A percentile compares a stretch with the other conserved stretches of the same genome.
phyloP scores from a whole-genome alignment of 37 sponge, comb jelly and placozoan species.

The Geodia barretti region DNA sequence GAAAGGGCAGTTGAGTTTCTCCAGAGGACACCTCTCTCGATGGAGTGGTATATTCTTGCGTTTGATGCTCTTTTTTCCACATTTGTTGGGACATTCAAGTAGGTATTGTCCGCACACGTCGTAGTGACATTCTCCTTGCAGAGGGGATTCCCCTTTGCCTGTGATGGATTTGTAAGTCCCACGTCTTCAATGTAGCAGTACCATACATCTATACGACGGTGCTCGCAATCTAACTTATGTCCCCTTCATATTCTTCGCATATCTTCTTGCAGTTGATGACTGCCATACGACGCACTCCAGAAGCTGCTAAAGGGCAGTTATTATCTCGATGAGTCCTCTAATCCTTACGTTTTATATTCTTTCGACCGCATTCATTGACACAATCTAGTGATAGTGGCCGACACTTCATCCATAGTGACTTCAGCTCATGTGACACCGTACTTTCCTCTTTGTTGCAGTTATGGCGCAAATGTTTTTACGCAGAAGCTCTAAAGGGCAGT shows the following conservation, averaged over 20 bases:
- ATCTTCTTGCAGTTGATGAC: background rate
- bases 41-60: background rate
- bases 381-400: background rate
- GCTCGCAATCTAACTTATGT: background rate
- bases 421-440: background rate
- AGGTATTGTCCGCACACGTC: background rate
- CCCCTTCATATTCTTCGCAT: background rate
- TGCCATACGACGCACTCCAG: background rate
- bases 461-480: no score
- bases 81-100: constrained; percentile 18
- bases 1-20: background rate
- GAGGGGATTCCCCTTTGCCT: background rate
- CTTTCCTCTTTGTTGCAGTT: no score
- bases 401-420: constrained; percentile 8
- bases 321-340: background rate
- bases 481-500: no score
- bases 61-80: background rate
- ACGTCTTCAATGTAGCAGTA: background rate
- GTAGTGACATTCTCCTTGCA: background rate
- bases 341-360: background rate
- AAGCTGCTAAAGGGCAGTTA: background rate
- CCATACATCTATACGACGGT: background rate
- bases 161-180: background rate
- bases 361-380: background rate
- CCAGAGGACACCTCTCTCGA: background rate